phyloP scores from a whole-genome alignment of 2,797 vertebrate genomes.

The Orientallactaga sibirica region DNA sequence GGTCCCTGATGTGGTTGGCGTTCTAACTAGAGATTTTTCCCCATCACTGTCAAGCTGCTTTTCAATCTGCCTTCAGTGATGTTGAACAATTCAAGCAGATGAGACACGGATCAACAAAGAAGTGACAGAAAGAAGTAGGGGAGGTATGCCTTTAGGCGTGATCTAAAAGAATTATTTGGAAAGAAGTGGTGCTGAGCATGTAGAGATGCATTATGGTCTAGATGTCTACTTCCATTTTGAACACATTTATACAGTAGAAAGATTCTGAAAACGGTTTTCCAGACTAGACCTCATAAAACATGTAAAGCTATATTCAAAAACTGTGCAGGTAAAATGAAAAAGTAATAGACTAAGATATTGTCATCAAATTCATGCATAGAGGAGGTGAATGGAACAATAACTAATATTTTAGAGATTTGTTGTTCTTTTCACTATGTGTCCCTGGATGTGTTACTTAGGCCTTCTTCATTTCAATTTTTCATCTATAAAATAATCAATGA shows the following conservation, averaged over 20 bases:
- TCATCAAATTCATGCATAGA: neutral
- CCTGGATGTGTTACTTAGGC: neutral
- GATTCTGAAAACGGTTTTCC: conserved; percentile 35
- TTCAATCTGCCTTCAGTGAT: conserved; percentile 64
- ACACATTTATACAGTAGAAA: neutral
- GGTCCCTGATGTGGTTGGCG: neutral
- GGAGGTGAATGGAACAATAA: neutral
- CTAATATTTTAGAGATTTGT: conserved; percentile 22
- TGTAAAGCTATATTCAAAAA: conserved; percentile 35
- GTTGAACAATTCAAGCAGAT: conserved; percentile 54
- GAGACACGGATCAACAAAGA: neutral
- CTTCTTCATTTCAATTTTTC: conserved; percentile 44
- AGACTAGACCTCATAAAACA: neutral
- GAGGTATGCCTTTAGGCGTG: neutral
- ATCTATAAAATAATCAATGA: conserved; percentile 38
- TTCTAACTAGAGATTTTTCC: conserved; percentile 31
- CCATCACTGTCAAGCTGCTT: neutral
- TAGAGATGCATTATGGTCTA: neutral
- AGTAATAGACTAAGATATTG: neutral
- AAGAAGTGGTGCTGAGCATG: neutral
- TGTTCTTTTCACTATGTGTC: neutral
- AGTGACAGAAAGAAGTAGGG: neutral
- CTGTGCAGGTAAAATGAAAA: conserved; percentile 26
- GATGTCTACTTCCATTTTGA: neutral
- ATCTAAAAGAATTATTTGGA: neutral